Conservation (phyloP, 2,797 vertebrate genomes). For the Mormyrops attenuatus region DNA sequence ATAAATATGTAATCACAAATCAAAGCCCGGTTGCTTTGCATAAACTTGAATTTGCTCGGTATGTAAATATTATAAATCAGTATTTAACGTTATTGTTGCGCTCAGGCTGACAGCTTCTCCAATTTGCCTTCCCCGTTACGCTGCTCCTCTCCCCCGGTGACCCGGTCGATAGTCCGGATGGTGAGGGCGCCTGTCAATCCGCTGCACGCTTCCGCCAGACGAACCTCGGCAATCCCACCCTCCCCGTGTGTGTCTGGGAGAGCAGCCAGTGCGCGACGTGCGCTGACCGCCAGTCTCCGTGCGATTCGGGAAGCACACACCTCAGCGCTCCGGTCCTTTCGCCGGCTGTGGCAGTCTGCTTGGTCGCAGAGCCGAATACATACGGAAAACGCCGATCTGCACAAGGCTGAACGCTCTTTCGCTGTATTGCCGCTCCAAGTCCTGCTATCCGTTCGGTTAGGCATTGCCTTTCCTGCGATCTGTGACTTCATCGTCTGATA, state of each 20-base stretch:
- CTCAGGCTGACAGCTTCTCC: neutral
- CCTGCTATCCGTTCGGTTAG: neutral
- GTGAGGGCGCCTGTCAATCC: slow-evolving; percentile 19
- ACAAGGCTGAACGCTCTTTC: neutral
- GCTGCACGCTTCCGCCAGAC: slow-evolving; percentile 13
- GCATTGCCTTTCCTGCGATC: neutral
- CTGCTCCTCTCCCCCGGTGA: neutral
- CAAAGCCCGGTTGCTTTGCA: neutral
- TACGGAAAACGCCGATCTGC: neutral
- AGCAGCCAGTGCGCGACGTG: neutral
- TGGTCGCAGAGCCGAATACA: neutral
- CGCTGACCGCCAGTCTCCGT: neutral
- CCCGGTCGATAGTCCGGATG: neutral
- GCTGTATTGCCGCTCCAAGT: neutral
- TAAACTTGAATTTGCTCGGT: neutral
- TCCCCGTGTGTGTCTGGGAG: neutral
- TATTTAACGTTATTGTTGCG: neutral
- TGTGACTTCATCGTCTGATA: neutral
- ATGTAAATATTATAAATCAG: neutral
- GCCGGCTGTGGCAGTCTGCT: neutral
- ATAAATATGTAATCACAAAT: neutral
- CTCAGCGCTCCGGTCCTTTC: neutral
- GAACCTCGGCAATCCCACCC: slow-evolving; percentile 15
- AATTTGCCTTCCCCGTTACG: neutral
- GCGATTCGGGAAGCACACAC: neutral